Percentiles rank a stretch among this genome's conserved stretches.
Conservation (phyloP, 2,888 invertebrate genomes). For the Nebria brevicollis region DNA sequence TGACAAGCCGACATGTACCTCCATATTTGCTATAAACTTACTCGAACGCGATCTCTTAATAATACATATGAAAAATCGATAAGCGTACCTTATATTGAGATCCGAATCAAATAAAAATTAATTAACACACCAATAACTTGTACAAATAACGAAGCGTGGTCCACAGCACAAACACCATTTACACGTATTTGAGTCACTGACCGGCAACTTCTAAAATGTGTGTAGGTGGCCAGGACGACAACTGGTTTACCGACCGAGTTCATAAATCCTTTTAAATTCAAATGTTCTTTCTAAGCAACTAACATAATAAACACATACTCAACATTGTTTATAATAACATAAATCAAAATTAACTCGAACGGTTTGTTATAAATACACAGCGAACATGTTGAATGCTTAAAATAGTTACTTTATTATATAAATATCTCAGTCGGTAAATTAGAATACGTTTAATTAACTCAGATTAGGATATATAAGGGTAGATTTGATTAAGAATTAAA, state of each 20-base stretch:
- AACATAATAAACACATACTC: not conserved
- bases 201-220: slow-evolving; percentile 57
- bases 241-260: slow-evolving; percentile 37
- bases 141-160: slow-evolving; percentile 52
- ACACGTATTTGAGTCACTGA: slow-evolving; percentile 65
- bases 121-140: slow-evolving; percentile 50
- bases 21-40: slow-evolving; percentile 30
- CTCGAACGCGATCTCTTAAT: slow-evolving; percentile 11
- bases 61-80: slow-evolving; percentile 18
- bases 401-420: not conserved
- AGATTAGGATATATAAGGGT: too few relatives aligned
- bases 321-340: not conserved
- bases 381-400: not conserved
- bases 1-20: slow-evolving; percentile 49
- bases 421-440: not conserved
- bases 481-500: too few relatives aligned
- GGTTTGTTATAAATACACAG: not conserved
- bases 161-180: slow-evolving; percentile 56
- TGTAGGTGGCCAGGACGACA: slow-evolving; percentile 49
- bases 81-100: slow-evolving; percentile 51
- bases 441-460: not conserved
- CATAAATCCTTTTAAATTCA: slow-evolving; percentile 34
- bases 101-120: slow-evolving; percentile 49
- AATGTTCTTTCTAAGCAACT: not conserved
- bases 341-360: not conserved